Conservation (phyloP, 2,888 invertebrate genomes). For the Cheilosia variabilis region DNA sequence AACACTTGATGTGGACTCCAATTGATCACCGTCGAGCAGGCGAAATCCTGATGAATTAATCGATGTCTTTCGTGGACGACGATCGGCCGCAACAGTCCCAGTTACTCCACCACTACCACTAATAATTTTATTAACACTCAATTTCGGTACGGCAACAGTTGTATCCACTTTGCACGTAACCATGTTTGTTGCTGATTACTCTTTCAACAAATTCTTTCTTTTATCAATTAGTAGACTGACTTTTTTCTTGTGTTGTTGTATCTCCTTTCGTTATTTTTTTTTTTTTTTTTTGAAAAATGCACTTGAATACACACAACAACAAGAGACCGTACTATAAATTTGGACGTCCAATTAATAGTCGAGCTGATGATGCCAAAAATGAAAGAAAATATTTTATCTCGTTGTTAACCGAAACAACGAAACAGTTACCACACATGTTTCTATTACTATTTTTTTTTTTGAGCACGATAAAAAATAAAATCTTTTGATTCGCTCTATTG, state of each 20-base stretch:
- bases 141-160: conserved; percentile 81
- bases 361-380: conserved; percentile 19
- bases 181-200: conserved; percentile 78
- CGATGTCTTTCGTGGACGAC: conserved; percentile 79
- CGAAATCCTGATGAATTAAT: conserved; percentile 83
- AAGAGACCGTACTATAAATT: conserved; percentile 6
- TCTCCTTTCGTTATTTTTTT: background rate
- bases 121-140: conserved; percentile 72
- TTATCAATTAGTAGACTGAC: conserved; percentile 42
- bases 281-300: conserved; percentile 7
- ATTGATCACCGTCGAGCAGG: conserved; percentile 83
- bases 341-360: conserved; percentile 68
- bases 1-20: conserved; percentile 83
- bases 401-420: conserved; percentile 31
- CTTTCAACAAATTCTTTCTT: conserved; percentile 12
- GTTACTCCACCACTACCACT: conserved; percentile 27
- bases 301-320: conserved; percentile 24
- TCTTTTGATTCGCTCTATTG: conserved; percentile 41
- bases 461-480: conserved; percentile 62
- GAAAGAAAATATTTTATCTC: conserved; percentile 6
- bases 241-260: conserved; percentile 47
- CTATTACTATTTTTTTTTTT: conserved; percentile 59
- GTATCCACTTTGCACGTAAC: conserved; percentile 83
- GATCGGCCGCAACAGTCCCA: conserved; percentile 17
- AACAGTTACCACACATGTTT: conserved; percentile 39